These are phyloP conservation scores for Caenorhabditis inopinata DNA, from an alignment of 1,140 invertebrate genomes.

Conservation along the genomic window DNA sequence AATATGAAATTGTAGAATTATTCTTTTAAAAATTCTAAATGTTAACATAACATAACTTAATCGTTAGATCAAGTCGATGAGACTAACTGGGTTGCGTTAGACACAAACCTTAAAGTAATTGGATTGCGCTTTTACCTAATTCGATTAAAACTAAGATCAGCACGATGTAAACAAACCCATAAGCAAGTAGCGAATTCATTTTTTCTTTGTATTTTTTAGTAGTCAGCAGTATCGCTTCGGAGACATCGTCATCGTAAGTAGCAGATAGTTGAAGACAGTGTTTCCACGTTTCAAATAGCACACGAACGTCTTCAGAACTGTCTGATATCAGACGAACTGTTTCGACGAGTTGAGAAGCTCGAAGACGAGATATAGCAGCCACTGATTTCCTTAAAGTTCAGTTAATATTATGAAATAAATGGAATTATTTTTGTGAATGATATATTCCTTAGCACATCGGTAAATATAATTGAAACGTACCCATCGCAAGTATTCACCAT, in stretches of 20 bases:
- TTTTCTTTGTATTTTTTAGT: background rate
- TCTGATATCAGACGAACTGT: slow-evolving; percentile 4
- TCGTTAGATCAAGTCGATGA: no score
- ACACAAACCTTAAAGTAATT: no score
- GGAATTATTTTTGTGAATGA: no score
- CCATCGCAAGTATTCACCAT: background rate
- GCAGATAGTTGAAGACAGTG: slow-evolving; percentile 8
- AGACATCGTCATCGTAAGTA: background rate
- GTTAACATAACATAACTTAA: no score
- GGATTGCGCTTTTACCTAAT: no score
- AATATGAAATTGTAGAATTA: no score
- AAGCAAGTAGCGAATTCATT: background rate
- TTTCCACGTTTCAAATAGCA: background rate
- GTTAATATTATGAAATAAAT: background rate
- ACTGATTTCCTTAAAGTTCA: background rate
- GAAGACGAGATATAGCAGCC: background rate
- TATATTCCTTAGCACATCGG: no score
- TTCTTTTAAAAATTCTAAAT: no score
- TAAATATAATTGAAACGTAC: no score
- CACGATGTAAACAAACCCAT: background rate
- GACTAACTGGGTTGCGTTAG: no score
- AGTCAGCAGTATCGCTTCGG: background rate
- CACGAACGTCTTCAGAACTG: background rate
- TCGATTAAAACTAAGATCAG: no score
- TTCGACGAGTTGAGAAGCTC: background rate